Evolutionary conservation across 2,113 vertebrate species (phyloP), one percentile per base, ranked within the genome.

Genomic region (Hemibagrus wyckioides): DNA sequence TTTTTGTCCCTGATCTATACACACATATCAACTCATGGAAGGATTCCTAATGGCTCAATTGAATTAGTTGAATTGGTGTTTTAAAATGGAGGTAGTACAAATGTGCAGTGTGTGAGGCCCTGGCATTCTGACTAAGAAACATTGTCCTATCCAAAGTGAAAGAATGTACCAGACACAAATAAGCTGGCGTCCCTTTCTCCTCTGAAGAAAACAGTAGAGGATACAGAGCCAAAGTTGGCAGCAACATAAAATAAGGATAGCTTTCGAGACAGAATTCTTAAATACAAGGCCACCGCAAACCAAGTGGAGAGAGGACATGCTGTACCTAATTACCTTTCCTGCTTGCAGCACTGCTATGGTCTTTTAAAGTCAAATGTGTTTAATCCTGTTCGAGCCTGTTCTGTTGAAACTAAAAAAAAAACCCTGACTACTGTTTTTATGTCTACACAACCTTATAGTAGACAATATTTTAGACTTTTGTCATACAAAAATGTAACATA

Each of bases 311-410:
- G 17, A 77, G 79, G 79, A 81, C 79, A 59, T 39, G 21, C 54
- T 59, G 79, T 80, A 36, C 77, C 77, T 80, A 80, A 80, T 80
- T 80, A 80, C 41, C 50, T 80, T 80, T 56, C 52, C 56, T 52
- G 77, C 77, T 80, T 36, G 77, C 52, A 80, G 52, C 79, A 41
- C 21, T 39, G 79, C 54, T 50, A 41, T 41, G 54, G 54, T 81
- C 65, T 25, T 85, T 85, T 52, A 75, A 75, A 65, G 84, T 79
- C 41, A 39, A 65, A 80, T 56, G 21, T 69, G 76, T 63, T 86
- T 63, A 79, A 50, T 80, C 30, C 48, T 79, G 73, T 56, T 65
- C 59, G 10, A 83, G 33, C 63, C n/a, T 39, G 63, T 25, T n/a
- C 50, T 56, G 13, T 10, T 56, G 50, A 5, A 52, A 56, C 2